These are phyloP conservation scores for Microcebus murinus DNA, from an alignment of 2,113 vertebrate species.

Conservation along the genomic window DNA sequence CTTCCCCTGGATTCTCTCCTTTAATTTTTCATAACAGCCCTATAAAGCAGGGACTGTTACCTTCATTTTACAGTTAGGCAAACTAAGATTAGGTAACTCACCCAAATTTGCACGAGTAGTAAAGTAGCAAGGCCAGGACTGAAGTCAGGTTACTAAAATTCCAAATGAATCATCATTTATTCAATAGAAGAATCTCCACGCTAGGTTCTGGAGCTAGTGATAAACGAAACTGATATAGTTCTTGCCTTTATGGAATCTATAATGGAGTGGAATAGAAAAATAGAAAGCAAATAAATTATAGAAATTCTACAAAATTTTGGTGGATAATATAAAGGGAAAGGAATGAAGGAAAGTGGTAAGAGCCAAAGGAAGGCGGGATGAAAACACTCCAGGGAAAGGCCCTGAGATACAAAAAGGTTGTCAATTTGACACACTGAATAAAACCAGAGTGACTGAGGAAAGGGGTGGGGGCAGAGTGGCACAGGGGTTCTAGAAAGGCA, in stretches of 20 bases:
- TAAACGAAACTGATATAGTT: not conserved
- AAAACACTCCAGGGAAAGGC: not conserved
- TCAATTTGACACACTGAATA: not conserved
- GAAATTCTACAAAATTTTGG: not conserved
- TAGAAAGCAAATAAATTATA: not conserved
- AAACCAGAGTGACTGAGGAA: not conserved
- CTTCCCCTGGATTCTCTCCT: not conserved
- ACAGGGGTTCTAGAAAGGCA: not conserved
- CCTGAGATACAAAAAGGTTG: not conserved
- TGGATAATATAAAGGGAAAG: not conserved
- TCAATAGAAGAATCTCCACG: not conserved
- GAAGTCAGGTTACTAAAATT: not conserved
- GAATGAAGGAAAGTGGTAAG: not conserved
- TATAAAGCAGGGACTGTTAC: not conserved
- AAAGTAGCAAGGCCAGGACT: not conserved
- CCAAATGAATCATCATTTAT: not conserved
- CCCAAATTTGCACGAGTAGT: slow-evolving; percentile 18
- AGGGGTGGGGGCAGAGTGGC: not conserved
- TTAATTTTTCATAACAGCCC: not conserved
- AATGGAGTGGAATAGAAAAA: not conserved
- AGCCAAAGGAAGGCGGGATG: not conserved
- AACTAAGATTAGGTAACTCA: slow-evolving; percentile 30
- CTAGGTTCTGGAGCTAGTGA: not conserved
- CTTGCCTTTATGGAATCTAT: not conserved
- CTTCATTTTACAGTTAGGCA: slow-evolving; percentile 1